Percentiles rank a stretch among this genome's conserved stretches.
Conservation (phyloP, 2,113 vertebrate genomes). For the Phaethornis superciliosus region DNA sequence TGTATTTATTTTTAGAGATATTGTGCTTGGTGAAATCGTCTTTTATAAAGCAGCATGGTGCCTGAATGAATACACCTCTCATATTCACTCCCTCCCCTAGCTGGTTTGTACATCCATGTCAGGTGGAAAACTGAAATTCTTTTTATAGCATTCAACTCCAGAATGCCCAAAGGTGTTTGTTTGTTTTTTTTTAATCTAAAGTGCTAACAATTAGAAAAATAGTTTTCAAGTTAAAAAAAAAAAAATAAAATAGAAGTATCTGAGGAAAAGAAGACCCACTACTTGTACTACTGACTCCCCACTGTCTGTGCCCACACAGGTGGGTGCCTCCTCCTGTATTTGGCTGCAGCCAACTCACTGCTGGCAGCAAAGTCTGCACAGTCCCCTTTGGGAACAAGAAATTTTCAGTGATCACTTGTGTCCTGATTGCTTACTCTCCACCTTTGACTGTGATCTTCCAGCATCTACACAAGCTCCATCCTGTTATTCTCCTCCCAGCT, state of each 20-base stretch:
- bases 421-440: background rate
- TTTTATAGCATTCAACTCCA: background rate
- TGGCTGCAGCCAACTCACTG: background rate
- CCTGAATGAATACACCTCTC: background rate
- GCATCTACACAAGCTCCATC: background rate
- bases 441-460: background rate
- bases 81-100: background rate
- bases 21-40: background rate
- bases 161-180: background rate
- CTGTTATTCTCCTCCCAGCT: background rate
- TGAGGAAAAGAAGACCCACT: background rate
- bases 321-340: background rate
- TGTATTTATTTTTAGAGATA: background rate
- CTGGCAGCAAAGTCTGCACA: background rate
- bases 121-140: background rate
- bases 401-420: background rate
- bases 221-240: background rate
- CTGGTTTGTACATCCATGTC: background rate
- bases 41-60: background rate
- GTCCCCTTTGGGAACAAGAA: background rate
- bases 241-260: rapidly evolving
- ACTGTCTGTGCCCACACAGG: background rate
- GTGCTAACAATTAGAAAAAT: background rate
- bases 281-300: background rate
- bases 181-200: background rate